phyloP scores from a whole-genome alignment of 1,140 invertebrate species.

The Mizuhopecten yessoensis region DNA sequence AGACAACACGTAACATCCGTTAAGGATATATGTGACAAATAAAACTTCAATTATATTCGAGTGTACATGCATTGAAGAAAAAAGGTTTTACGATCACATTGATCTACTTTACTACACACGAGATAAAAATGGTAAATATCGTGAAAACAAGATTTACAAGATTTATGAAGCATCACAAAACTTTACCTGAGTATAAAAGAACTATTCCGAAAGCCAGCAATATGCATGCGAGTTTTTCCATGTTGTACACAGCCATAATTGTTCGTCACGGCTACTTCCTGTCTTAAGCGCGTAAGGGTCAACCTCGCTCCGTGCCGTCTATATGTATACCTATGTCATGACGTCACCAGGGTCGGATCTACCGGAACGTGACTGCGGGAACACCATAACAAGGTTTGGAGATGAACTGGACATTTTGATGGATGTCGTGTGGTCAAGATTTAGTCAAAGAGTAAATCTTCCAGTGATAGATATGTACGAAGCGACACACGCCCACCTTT shows the following conservation, averaged over 20 bases:
- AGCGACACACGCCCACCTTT: not conserved
- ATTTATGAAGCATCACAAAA: not conserved
- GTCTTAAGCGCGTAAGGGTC: not conserved
- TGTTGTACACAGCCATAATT: not conserved
- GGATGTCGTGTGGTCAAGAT: not conserved
- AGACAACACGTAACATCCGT: no score
- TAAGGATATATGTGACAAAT: not conserved
- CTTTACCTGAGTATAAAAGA: not conserved
- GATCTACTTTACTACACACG: no score
- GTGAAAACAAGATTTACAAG: not conserved
- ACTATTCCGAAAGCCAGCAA: not conserved
- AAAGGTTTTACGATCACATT: no score
- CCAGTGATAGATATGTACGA: not conserved
- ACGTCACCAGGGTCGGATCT: not conserved
- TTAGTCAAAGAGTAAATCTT: not conserved
- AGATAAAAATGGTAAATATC: no score
- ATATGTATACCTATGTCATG: not conserved
- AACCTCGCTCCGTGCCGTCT: not conserved
- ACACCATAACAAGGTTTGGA: not conserved
- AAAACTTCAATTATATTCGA: not conserved
- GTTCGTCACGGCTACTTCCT: not conserved
- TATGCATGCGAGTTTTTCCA: not conserved
- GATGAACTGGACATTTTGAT: constrained; percentile 18
- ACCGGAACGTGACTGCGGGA: not conserved
- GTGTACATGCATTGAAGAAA: no score